A percentile compares a stretch with the other conserved stretches of the same genome.
Evolutionary conservation across 2,888 invertebrate genomes (phyloP).

Genomic region (Tetheella fluctuosa): DNA sequence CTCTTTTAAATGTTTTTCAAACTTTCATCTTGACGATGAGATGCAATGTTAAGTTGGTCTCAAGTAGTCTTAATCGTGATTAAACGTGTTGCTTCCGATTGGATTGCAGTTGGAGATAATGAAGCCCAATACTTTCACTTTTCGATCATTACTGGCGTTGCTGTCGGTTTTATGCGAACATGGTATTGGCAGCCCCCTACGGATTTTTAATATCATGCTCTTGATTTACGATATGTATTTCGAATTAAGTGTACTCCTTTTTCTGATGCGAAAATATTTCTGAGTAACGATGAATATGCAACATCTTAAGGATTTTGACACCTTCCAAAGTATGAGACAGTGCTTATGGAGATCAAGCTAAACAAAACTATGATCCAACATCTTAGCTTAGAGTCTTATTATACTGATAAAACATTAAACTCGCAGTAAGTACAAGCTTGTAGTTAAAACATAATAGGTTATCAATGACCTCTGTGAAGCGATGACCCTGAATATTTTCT

Average conservation of each 20-base stretch:
- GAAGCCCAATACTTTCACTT: conserved; percentile 73
- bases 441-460: neutral
- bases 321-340: neutral
- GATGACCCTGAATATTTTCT: too few relatives aligned
- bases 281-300: neutral
- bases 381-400: too few relatives aligned
- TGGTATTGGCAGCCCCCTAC: conserved; percentile 45
- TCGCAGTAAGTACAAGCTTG: too few relatives aligned
- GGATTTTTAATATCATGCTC: conserved; percentile 37
- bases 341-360: neutral
- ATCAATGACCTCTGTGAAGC: too few relatives aligned
- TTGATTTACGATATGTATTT: conserved; percentile 19
- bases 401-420: too few relatives aligned
- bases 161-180: conserved; percentile 41
- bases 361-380: neutral
- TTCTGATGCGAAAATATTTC: conserved; percentile 3
- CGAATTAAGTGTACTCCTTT: neutral
- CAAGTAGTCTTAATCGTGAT: conserved; percentile 65
- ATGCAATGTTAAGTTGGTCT: conserved; percentile 46
- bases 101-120: conserved; percentile 64
- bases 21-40: conserved; percentile 29
- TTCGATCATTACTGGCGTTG: conserved; percentile 65
- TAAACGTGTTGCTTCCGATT: conserved; percentile 69
- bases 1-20: conserved; percentile 27
- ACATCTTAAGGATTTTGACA: neutral